Base-by-base conservation (phyloP, 2,113 vertebrate genomes). In the Pangasianodon gigas region DNA sequence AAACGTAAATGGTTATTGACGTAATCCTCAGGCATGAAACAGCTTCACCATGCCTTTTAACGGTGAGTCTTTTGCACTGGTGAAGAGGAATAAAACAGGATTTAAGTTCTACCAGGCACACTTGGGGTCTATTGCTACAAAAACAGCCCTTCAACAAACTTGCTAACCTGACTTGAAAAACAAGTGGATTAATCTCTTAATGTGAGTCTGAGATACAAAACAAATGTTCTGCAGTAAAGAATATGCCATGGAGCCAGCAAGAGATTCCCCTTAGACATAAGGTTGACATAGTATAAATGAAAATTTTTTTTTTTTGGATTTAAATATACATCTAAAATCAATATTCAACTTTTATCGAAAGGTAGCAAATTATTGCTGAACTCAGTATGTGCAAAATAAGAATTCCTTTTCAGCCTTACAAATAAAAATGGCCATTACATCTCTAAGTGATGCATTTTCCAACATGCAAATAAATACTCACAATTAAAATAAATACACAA, bases 81-180 rank as follows among this genome's bases (percentile, higher is more conserved):
- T 54, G 77, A 37, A 91, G 91, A 86, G 91, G 88, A 93, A 90
- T 62, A 84, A 92, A 89, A 93, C 88, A 91, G 85, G 79, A 92
- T 85, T 91, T 91, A 93, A 89, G 75, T 92, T 85, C 90, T 93
- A 93, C 92, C 95, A 96, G 96, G 95, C 96, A 96, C 95, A 96
- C 94, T 94, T 95, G 95, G 95, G 95, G 94, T 95, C 96, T 96
- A 96, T 96, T 96, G 96, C 96, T 96, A 96, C 94, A 94, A 95
- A 96, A 95, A 95, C 94, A 96, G 96, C 95, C 96, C 96, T 96
- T 96, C 95, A 94, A 94, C 94, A 94, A 93, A 94, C 94, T 92
- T 93, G 94, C 94, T 95, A 92, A 90, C 69, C 81, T 88, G 83
- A 91, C 94, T 93, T 94, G 94, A 94, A 93, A 90, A 92, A 87